These are phyloP conservation scores for Rhopilema esculentum DNA, from an alignment of 30 jellyfish, hydroid and myxozoan genomes.

Conservation along the genomic window DNA sequence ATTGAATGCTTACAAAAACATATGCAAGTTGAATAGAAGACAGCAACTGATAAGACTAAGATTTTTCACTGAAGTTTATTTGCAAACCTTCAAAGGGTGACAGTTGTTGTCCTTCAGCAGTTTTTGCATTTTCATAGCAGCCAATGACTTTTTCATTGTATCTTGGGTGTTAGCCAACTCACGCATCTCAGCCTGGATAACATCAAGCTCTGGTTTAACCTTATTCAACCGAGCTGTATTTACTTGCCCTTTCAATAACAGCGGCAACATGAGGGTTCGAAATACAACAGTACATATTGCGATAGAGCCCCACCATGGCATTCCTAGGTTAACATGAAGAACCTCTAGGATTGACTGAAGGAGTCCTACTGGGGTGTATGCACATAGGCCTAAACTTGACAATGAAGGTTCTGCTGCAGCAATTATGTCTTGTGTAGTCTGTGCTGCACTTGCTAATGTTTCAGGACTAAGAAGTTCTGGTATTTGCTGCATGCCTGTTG, in stretches of 20 bases:
- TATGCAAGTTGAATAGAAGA: no score
- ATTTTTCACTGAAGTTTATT: no score
- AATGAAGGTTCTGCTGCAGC: conserved; percentile 77
- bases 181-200: conserved; percentile 80
- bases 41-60: neutral
- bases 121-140: conserved; percentile 88
- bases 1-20: neutral
- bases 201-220: conserved; percentile 87
- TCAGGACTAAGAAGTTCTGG: conserved; percentile 31
- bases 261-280: conserved; percentile 81
- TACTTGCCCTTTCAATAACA: conserved; percentile 92
- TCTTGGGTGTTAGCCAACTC: conserved; percentile 86
- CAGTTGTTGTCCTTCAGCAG: conserved; percentile 84
- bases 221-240: conserved; percentile 86
- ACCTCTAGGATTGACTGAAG: conserved; percentile 74
- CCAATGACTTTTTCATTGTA: conserved; percentile 83
- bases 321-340: conserved; percentile 71
- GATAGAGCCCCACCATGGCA: conserved; percentile 98
- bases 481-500: conserved; percentile 70
- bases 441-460: conserved; percentile 13
- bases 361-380: conserved; percentile 92
- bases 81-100: conserved; percentile 84
- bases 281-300: conserved; percentile 81
- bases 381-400: conserved; percentile 87
- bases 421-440: conserved; percentile 59